Evolutionary conservation across 1,140 invertebrate species (phyloP).

Genomic region (Aplysia californica): DNA sequence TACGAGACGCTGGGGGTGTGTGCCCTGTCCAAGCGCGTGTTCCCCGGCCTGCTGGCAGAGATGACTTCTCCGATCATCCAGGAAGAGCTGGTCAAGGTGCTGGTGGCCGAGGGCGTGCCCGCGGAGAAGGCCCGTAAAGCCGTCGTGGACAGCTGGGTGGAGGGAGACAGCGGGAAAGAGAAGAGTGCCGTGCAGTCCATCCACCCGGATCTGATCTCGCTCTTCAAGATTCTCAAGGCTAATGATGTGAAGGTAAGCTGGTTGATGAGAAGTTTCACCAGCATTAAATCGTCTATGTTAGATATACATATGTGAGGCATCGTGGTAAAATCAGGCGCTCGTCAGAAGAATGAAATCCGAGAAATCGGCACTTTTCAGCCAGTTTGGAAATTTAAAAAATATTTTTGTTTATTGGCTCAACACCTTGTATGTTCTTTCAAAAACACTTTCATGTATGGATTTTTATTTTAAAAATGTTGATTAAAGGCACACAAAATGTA

Average conservation of each 20-base stretch:
- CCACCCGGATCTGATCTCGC: constrained; percentile 56
- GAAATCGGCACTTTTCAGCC: too few species aligned
- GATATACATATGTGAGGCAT: too few species aligned
- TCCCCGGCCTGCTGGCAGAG: constrained; percentile 69
- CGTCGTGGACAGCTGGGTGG: constrained; percentile 47
- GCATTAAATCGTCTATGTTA: too few species aligned
- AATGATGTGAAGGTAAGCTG: constrained; percentile 63
- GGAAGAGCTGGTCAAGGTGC: constrained; percentile 56
- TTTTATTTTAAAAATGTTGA: too few species aligned
- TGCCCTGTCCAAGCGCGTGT: constrained; percentile 47
- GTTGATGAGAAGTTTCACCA: neutral
- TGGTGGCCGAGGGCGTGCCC: constrained; percentile 63
- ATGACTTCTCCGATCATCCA: constrained; percentile 61
- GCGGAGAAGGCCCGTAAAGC: constrained; percentile 40
- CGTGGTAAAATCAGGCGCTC: too few species aligned
- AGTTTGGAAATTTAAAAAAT: too few species aligned
- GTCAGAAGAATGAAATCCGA: too few species aligned
- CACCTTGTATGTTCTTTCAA: too few species aligned
- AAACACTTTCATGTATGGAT: too few species aligned
- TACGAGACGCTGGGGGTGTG: constrained; percentile 68
- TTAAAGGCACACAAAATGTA: too few species aligned
- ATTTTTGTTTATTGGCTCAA: too few species aligned
- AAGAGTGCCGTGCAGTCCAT: constrained; percentile 63
- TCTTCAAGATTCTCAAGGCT: constrained; percentile 66
- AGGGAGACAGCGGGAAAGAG: constrained; percentile 45